These are phyloP conservation scores for Spatulosminthurus flaviceps DNA, from an alignment of 2,888 invertebrate species.

Conservation along the genomic window DNA sequence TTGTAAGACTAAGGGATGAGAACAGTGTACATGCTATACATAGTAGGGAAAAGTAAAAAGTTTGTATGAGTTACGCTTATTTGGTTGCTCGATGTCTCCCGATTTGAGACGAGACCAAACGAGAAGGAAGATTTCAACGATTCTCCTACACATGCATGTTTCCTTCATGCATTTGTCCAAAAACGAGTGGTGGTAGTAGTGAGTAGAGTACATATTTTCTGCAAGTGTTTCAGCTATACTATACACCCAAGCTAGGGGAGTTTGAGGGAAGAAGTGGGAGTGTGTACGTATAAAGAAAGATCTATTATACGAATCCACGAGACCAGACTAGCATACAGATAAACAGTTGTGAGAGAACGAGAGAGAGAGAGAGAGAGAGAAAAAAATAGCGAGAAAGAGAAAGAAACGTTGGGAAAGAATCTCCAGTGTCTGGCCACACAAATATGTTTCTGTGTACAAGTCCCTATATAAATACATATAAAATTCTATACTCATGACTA, in stretches of 20 bases:
- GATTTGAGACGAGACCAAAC: slow-evolving; percentile 35
- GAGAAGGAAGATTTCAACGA: slow-evolving; percentile 21
- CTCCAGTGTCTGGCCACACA: slow-evolving; percentile 9
- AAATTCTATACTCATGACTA: no score
- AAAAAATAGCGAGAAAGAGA: slow-evolving; percentile 14
- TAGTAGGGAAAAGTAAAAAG: neutral
- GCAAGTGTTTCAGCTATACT: neutral
- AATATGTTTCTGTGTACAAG: slow-evolving; percentile 1
- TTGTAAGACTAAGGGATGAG: neutral
- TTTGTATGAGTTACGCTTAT: neutral
- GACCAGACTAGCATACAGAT: slow-evolving; percentile 18
- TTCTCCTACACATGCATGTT: no score
- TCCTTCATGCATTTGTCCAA: no score
- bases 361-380: neutral
- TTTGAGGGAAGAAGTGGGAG: slow-evolving; percentile 8
- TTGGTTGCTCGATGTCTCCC: slow-evolving; percentile 31
- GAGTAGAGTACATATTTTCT: neutral
- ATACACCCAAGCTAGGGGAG: neutral
- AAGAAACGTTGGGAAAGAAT: slow-evolving; percentile 18
- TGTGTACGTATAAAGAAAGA: neutral
- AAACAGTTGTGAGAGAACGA: slow-evolving; percentile 4
- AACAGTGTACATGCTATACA: neutral
- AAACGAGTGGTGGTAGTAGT: no score
- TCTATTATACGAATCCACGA: neutral
- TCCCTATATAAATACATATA: neutral